Evolutionary conservation across 2,888 invertebrate species (phyloP).

Genomic region (Perizoma flavofasciatum): DNA sequence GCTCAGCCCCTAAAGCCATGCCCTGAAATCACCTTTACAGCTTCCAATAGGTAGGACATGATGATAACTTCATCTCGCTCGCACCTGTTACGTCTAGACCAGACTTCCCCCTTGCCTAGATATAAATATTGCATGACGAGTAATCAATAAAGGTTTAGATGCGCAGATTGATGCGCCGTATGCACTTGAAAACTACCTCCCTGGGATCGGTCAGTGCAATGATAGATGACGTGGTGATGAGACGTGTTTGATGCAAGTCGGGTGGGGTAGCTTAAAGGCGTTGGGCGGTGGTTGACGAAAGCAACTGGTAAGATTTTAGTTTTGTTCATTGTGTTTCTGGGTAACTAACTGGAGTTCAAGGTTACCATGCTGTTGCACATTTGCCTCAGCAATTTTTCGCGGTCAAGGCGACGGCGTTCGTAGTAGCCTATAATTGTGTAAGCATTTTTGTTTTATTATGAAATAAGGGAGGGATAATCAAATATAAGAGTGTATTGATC

Average conservation of each 20-base stretch:
- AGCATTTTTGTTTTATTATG: too few relatives aligned
- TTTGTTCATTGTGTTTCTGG: neutral
- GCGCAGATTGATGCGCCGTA: conserved; percentile 34
- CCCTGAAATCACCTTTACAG: conserved; percentile 17
- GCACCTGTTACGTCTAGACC: conserved; percentile 29
- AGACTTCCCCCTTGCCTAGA: conserved; percentile 23
- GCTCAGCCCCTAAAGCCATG: conserved; percentile 6
- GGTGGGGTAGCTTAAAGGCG: conserved; percentile 3
- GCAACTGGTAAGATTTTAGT: conserved; percentile 19
- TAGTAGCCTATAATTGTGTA: neutral
- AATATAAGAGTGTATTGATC: too few relatives aligned
- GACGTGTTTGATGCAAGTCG: conserved; percentile 14
- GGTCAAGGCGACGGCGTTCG: neutral
- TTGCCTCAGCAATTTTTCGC: conserved; percentile 3
- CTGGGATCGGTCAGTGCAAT: conserved; percentile 25
- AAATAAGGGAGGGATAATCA: too few relatives aligned
- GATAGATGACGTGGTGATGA: conserved; percentile 31
- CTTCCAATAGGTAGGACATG: conserved; percentile 3
- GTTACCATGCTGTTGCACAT: conserved; percentile 6
- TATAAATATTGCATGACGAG: conserved; percentile 20
- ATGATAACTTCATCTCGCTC: conserved; percentile 29
- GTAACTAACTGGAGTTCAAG: neutral
- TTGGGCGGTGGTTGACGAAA: conserved; percentile 6
- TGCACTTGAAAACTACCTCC: conserved; percentile 26
- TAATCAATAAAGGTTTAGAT: conserved; percentile 32